phyloP scores from a whole-genome alignment of 2,113 vertebrate genomes.

The Prinia subflava region DNA sequence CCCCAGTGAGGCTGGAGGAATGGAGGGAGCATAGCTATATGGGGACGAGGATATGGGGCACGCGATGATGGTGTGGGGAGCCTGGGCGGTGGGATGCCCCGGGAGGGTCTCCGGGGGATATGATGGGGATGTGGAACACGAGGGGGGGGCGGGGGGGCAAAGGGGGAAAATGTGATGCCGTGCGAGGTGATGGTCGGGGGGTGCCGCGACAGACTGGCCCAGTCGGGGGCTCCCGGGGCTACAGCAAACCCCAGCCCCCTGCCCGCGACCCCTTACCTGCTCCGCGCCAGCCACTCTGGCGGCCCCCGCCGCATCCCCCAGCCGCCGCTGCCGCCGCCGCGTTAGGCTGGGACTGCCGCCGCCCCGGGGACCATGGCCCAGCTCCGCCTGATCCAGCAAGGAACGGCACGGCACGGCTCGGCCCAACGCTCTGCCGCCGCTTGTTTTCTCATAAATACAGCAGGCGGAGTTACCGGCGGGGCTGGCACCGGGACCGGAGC shows the following conservation, averaged over 20 bases:
- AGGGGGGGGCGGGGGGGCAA: neutral
- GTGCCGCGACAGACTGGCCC: neutral
- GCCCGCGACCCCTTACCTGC: neutral
- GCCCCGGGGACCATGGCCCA: neutral
- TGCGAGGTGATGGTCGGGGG: neutral
- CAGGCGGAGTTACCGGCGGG: conserved; percentile 28
- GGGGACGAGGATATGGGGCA: neutral
- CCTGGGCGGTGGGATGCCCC: neutral
- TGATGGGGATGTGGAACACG: neutral
- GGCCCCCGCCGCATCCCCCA: neutral
- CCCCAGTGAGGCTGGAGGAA: neutral
- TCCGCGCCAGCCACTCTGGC: neutral
- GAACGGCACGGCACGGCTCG: neutral
- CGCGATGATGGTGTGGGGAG: neutral
- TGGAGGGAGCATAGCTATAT: neutral
- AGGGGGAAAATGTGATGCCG: neutral
- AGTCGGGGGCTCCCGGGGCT: neutral
- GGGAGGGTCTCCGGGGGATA: neutral
- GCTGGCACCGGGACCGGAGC: neutral
- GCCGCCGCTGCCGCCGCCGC: neutral
- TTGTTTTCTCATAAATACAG: conserved; percentile 37
- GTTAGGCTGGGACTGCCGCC: neutral
- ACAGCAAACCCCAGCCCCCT: neutral
- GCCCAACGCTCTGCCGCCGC: neutral
- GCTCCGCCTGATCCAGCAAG: neutral